A percentile compares a stretch with the other conserved stretches of the same genome.
These are phyloP conservation scores for Drosophila paulistorum DNA, from an alignment of 1,140 invertebrate species.

Conservation along the genomic window DNA sequence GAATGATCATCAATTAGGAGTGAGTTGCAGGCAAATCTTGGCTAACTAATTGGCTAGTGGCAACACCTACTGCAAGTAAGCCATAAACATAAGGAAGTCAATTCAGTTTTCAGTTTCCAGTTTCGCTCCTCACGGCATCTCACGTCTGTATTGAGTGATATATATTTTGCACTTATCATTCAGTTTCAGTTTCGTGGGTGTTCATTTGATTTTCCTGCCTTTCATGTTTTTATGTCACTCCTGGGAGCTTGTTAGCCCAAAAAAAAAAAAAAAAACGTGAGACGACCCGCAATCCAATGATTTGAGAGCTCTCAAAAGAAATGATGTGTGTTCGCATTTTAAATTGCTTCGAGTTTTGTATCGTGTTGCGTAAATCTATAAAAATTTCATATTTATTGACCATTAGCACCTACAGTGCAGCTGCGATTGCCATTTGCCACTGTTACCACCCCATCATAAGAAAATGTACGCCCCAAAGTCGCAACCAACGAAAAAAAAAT, in stretches of 20 bases:
- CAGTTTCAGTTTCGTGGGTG: neutral
- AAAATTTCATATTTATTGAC: conserved; percentile 81
- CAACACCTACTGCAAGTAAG: conserved; percentile 14
- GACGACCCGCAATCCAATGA: conserved; percentile 36
- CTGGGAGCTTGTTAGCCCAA: conserved; percentile 70
- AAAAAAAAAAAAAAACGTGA: conserved; percentile 54
- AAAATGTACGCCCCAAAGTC: neutral
- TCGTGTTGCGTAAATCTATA: conserved; percentile 74
- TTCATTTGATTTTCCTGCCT: conserved; percentile 52
- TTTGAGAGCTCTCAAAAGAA: conserved; percentile 14
- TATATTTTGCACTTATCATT: conserved; percentile 45
- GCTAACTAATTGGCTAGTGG: conserved; percentile 56
- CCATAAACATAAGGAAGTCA: conserved; percentile 10
- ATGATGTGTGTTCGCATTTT: conserved; percentile 68
- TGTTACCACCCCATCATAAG: too few relatives aligned
- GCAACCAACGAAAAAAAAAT: too few relatives aligned
- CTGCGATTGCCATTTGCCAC: conserved; percentile 46
- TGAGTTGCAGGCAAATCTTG: conserved; percentile 5
- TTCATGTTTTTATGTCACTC: conserved; percentile 74
- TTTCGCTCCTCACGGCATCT: conserved; percentile 24
- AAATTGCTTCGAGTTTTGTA: conserved; percentile 48
- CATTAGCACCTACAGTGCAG: conserved; percentile 72
- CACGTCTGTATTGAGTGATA: conserved; percentile 56
- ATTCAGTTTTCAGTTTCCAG: conserved; percentile 27
- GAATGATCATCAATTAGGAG: conserved; percentile 43